Evolutionary conservation across 2,797 vertebrate species (phyloP), one percentile per base, ranked within the genome.

Genomic region (Ispidina picta): DNA sequence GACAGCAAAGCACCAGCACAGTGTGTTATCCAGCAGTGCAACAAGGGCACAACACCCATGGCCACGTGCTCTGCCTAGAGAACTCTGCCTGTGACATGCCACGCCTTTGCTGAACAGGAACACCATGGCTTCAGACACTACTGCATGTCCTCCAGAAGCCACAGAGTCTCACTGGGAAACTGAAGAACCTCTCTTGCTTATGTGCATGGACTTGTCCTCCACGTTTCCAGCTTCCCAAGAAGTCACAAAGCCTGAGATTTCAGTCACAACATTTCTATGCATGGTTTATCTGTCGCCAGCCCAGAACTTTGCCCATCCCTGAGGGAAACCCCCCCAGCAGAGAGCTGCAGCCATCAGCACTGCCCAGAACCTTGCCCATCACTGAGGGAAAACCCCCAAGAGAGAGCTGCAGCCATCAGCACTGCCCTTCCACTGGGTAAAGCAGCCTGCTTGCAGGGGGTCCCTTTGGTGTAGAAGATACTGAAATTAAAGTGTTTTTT

Each of bases 31-130:
- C 39, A 16, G 44, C 49, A 15, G 35, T 1, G 7, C 41, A 6
- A 6, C 0, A 20, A 4, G 1, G 13, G 48, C 7, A 6, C 29
- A 17, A 4, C 62, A 8, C 1, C 0, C 6, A 0, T 39, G 14
- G 60, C 28, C 29, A 10, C 3, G 0, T 12, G 19, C 12, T n/a
- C 4, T 17, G 26, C 46, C 6, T 13, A 60, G 60, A 31, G 21
- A 37, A 5, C 17, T 43, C 48, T 56, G 58, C 43, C 23, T 13
- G 20, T 23, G 43, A 43, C 35, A 1, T 10, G 16, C 8, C 62
- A n/a, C 7, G 15, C 9, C n/a, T 68, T 49, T 54, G 54, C 52
- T 33, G 26, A 70, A 49, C 31, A 65, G 39, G 29, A 70, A 23
- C 15, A 43, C 29, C 43, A 29, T 44, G 35, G 69, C 46, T 77